These are phyloP conservation scores for Cantharis lateralis DNA, from an alignment of 2,888 invertebrate species.

Conservation along the genomic window DNA sequence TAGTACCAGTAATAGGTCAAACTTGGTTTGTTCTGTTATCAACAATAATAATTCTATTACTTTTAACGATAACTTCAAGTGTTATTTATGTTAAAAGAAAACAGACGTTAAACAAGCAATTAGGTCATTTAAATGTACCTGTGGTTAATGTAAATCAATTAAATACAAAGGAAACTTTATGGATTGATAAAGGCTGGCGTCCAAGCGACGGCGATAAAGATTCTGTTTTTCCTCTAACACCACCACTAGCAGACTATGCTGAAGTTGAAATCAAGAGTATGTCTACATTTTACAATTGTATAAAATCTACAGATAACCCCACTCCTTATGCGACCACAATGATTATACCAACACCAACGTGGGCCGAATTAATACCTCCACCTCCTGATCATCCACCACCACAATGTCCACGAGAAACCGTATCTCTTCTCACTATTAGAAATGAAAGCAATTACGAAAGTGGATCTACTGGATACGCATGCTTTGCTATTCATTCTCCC, in stretches of 20 bases:
- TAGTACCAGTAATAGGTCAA: constrained; percentile 62
- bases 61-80: constrained; percentile 55
- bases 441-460: constrained; percentile 51
- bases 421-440: constrained; percentile 50
- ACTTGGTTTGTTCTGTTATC: constrained; percentile 76
- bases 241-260: constrained; percentile 66
- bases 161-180: constrained; percentile 65
- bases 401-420: constrained; percentile 55
- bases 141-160: constrained; percentile 55
- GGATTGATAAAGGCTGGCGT: constrained; percentile 74
- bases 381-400: constrained; percentile 67
- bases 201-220: constrained; percentile 68
- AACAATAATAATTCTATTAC: constrained; percentile 60
- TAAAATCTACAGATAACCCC: constrained; percentile 68
- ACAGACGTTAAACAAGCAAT: constrained; percentile 63
- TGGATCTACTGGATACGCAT: constrained; percentile 50
- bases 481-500: constrained; percentile 53
- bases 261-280: constrained; percentile 69
- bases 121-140: constrained; percentile 68
- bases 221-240: constrained; percentile 65
- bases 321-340: constrained; percentile 79
- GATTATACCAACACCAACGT: constrained; percentile 58
- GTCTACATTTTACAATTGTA: constrained; percentile 73
- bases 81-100: constrained; percentile 62
- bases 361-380: constrained; percentile 64